Conservation (phyloP, 2,113 vertebrate genomes). For the Hippolais icterina region DNA sequence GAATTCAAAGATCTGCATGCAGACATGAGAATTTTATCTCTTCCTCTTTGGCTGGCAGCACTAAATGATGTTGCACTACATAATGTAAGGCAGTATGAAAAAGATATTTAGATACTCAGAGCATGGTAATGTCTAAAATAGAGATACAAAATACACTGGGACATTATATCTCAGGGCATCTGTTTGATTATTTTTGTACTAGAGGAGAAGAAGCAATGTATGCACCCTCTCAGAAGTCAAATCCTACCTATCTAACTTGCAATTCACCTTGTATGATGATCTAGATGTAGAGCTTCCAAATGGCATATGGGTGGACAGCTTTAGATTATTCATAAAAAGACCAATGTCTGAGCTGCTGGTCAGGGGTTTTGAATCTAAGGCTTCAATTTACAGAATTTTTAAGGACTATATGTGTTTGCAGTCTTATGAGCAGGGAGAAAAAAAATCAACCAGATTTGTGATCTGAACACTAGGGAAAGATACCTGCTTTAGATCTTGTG, state of each 20-base stretch:
- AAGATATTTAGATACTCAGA: background rate
- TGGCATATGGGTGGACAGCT: background rate
- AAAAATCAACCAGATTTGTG: background rate
- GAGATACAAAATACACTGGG: background rate
- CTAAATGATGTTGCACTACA: background rate
- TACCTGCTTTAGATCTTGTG: background rate
- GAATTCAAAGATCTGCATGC: background rate
- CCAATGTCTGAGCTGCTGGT: background rate
- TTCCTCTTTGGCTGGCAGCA: background rate
- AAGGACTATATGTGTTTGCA: background rate
- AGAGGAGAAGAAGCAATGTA: background rate
- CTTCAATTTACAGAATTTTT: background rate
- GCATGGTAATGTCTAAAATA: background rate
- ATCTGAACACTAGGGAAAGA: background rate
- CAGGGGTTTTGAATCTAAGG: background rate
- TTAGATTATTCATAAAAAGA: background rate
- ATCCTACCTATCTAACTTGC: background rate
- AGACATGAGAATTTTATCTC: background rate
- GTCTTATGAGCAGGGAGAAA: background rate
- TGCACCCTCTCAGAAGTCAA: background rate
- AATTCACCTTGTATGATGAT: background rate
- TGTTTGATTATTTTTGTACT: background rate
- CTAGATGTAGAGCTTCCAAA: background rate
- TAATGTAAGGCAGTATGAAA: background rate
- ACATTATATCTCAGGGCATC: background rate